These are phyloP conservation scores for Chrysaora quinquecirrha DNA, from an alignment of 30 jellyfish, hydroid and myxozoan genomes.

Conservation along the genomic window DNA sequence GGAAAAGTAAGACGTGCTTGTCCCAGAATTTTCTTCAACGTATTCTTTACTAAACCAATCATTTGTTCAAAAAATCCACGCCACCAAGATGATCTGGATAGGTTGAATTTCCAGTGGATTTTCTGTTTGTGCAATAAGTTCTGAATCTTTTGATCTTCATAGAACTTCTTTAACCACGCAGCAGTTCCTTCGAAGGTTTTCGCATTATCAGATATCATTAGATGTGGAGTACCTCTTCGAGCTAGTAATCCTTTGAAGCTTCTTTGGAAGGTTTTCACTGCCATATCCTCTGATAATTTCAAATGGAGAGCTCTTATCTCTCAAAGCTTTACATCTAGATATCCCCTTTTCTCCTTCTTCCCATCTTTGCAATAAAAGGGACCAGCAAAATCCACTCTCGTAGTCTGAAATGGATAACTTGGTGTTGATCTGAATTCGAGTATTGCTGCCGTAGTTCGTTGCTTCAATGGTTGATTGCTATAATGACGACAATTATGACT, in stretches of 20 bases:
- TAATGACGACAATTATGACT: not conserved
- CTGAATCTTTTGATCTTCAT: not conserved
- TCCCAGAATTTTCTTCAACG: slow-evolving; percentile 24
- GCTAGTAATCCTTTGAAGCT: not conserved
- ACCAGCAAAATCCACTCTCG: slow-evolving; percentile 19
- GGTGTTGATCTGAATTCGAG: slow-evolving; percentile 2
- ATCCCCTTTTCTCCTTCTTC: not conserved
- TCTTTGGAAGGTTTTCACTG: slow-evolving; percentile 2
- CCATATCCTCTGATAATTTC: slow-evolving; percentile 7
- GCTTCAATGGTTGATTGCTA: not conserved
- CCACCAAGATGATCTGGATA: slow-evolving; percentile 38
- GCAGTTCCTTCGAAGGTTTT: slow-evolving; percentile 23
- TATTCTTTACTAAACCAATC: slow-evolving; percentile 28
- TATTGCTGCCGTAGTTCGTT: not conserved
- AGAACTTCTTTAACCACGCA: not conserved
- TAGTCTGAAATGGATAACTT: slow-evolving; percentile 6
- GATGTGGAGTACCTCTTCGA: slow-evolving; percentile 3
- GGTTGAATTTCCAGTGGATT: slow-evolving; percentile 41
- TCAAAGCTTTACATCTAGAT: slow-evolving; percentile 14
- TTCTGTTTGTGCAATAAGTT: not conserved
- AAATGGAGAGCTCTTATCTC: not conserved
- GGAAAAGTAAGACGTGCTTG: slow-evolving; percentile 8
- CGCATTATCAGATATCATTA: slow-evolving; percentile 21
- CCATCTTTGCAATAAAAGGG: slow-evolving; percentile 6
- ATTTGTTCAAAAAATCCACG: slow-evolving; percentile 41